Evolutionary conservation across 1,140 invertebrate species (phyloP).

Genomic region (Drosophila malerkotliana): DNA sequence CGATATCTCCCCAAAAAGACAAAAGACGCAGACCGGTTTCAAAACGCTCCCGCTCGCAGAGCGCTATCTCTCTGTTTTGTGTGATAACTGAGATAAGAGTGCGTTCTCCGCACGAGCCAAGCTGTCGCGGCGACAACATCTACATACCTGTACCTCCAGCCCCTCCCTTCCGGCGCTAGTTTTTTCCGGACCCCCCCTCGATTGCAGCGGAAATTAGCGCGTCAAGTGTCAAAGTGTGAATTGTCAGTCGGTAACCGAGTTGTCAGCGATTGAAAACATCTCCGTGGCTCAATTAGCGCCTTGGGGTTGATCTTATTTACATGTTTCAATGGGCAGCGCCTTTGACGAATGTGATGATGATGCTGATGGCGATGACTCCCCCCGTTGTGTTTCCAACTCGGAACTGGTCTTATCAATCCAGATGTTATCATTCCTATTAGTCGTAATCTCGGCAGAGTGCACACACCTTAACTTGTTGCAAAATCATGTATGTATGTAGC

Average conservation of each 20-base stretch:
- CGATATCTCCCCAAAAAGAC: conserved; percentile 63
- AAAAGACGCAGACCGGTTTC: conserved; percentile 21
- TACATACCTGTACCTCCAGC: not conserved
- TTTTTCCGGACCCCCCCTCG: not conserved
- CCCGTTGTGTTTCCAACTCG: conserved; percentile 10
- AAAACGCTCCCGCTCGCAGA: conserved; percentile 10
- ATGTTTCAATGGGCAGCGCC: conserved; percentile 25
- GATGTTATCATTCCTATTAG: conserved; percentile 18
- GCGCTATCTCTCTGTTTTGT: conserved; percentile 25
- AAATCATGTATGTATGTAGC: conserved; percentile 12
- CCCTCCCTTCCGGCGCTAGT: not conserved
- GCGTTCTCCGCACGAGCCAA: conserved; percentile 23
- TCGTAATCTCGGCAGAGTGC: conserved; percentile 15
- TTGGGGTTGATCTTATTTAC: conserved; percentile 54
- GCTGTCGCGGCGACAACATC: conserved; percentile 19
- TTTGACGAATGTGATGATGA: conserved; percentile 10
- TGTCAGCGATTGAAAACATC: conserved; percentile 70
- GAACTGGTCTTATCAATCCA: conserved; percentile 25
- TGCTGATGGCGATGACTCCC: conserved; percentile 3
- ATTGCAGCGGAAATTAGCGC: conserved; percentile 74
- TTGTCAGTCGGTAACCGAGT: conserved; percentile 72
- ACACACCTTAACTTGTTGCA: conserved; percentile 35
- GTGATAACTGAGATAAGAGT: conserved; percentile 26
- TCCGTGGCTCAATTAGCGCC: conserved; percentile 66
- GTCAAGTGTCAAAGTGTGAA: conserved; percentile 76